Conservation (phyloP, 1,140 invertebrate species). For the Arion vulgaris region DNA sequence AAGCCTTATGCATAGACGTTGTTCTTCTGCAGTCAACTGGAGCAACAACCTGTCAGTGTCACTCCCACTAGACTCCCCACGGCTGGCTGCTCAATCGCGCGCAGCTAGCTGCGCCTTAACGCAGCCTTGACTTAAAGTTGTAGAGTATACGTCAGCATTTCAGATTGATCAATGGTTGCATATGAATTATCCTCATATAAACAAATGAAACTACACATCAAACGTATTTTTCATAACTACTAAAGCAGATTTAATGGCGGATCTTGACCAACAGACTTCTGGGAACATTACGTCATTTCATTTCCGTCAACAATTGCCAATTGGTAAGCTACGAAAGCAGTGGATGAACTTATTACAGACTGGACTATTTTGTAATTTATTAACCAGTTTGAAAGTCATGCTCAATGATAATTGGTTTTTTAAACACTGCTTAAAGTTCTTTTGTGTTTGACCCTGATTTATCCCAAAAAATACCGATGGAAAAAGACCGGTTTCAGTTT, state of each 20-base stretch:
- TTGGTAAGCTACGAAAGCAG: too few species aligned
- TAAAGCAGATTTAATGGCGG: background rate
- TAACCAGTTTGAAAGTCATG: too few species aligned
- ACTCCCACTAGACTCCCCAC: too few species aligned
- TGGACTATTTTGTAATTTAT: too few species aligned
- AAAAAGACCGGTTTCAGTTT: too few species aligned
- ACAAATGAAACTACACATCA: background rate
- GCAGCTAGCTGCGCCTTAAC: background rate
- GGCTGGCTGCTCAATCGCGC: background rate
- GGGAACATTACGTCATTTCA: background rate
- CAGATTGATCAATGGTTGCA: background rate
- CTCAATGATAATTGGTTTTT: background rate
- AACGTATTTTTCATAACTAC: background rate
- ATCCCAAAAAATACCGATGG: too few species aligned
- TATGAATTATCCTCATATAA: background rate
- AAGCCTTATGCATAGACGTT: too few species aligned
- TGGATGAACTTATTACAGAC: too few species aligned
- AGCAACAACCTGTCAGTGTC: too few species aligned
- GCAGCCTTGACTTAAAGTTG: background rate
- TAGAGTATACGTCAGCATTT: background rate
- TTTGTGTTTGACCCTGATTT: too few species aligned
- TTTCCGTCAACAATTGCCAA: conserved; percentile 12
- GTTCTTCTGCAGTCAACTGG: too few species aligned
- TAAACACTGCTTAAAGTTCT: too few species aligned
- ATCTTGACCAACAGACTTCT: background rate